Evolutionary conservation across 2,113 vertebrate species (phyloP).

Genomic region (Mustela nigripes): DNA sequence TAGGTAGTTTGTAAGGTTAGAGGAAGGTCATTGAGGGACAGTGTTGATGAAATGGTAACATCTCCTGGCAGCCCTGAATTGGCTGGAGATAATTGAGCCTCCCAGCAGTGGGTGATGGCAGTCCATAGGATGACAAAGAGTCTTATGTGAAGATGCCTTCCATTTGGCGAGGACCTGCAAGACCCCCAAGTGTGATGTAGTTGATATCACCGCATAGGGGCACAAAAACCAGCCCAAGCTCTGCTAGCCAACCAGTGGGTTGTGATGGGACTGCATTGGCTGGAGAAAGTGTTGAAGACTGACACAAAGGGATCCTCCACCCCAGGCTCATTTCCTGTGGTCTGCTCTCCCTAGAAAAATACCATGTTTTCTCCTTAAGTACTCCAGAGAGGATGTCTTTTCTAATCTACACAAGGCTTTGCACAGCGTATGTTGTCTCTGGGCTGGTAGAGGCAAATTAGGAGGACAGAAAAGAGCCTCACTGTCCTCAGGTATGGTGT

Average conservation of each 20-base stretch:
- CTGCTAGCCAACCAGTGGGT: background rate
- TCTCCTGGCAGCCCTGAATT: background rate
- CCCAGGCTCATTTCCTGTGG: no score
- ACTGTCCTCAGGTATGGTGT: background rate
- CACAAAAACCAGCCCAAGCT: background rate
- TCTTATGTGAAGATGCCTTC: background rate
- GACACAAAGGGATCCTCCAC: background rate
- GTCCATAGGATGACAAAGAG: background rate
- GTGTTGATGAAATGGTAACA: background rate
- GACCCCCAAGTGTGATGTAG: background rate
- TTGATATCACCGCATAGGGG: background rate
- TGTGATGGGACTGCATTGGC: background rate
- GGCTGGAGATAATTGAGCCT: background rate
- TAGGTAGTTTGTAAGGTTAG: background rate
- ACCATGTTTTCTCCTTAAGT: background rate
- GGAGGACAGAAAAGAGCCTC: background rate
- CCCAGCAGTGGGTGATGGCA: no score
- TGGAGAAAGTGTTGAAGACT: background rate
- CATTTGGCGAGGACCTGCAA: background rate
- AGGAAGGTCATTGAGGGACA: background rate
- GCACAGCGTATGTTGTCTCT: background rate
- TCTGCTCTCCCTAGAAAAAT: background rate
- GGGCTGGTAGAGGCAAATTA: background rate
- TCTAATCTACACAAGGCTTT: background rate
- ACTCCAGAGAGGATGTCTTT: background rate